Base-by-base conservation (phyloP, 2,888 invertebrate species). In the Cistogaster globosa region DNA sequence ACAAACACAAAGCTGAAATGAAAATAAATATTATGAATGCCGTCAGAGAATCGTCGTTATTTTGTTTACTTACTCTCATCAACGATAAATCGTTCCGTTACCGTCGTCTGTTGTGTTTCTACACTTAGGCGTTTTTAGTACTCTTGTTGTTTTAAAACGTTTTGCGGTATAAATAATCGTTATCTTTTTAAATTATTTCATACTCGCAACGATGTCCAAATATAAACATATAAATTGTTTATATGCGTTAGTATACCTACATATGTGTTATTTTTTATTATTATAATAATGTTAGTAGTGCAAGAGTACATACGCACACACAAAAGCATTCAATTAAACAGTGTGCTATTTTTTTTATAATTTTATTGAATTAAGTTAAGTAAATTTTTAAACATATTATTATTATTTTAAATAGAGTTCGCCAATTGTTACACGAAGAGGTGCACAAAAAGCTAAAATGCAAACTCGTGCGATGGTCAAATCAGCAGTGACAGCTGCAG, bases 391-490 rank as follows among this genome's bases (percentile, higher is more conserved):
- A 20, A 32, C 38, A 9, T n/a, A n/a, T n/a, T 67, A 55, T 82
- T 79, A 79, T 78, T 16, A 20, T 51, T 63, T 48, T 42, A 18
- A n/a, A 32, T 83, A 92, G 92, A 92, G 89, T 88, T 92, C 93
- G 75, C 91, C 92, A 78, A 93, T 95, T 85, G 93, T 94, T 26
- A 95, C 95, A 76, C 93, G 95, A 89, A 94, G 94, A 90, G 94
- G 94, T 77, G 94, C 94, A 78, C 94, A 94, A 87, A 94, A 94
- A 90, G 94, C 95, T 75, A 95, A 95, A 92, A 94, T 95, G 69
- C 95, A 95, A 90, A 95, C 95, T 45, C 93, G 95, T 68, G 94
- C 95, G 51, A 94, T 94, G 94, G 93, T 94, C 32, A 94, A 92
- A 85, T 89, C 86, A 83, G 57, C 86, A 62, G 86, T 60, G 63